These are phyloP conservation scores for Camponotus fellah DNA, from an alignment of 2,888 invertebrate genomes.

Conservation along the genomic window DNA sequence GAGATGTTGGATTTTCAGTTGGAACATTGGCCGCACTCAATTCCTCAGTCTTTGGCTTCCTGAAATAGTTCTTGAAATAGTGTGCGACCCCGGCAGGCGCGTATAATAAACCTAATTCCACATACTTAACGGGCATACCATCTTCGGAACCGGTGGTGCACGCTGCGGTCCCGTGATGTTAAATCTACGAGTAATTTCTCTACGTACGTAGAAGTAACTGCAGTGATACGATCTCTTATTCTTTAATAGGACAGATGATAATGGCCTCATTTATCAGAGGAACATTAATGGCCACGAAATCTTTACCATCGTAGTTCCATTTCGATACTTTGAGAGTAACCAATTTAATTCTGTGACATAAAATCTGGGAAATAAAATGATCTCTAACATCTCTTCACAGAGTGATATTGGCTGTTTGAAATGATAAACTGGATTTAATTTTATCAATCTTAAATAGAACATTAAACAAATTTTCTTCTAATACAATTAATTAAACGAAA, in stretches of 20 bases:
- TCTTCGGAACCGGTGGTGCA: conserved; percentile 48
- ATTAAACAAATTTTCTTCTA: conserved; percentile 4
- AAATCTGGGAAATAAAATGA: background rate
- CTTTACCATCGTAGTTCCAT: background rate
- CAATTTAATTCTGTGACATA: conserved; percentile 29
- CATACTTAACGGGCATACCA: conserved; percentile 75
- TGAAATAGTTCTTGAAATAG: conserved; percentile 76
- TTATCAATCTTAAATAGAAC: background rate
- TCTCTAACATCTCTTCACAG: background rate
- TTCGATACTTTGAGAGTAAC: conserved; percentile 22
- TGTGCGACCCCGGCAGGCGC: conserved; percentile 60
- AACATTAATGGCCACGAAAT: conserved; percentile 16
- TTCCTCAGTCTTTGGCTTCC: conserved; percentile 66
- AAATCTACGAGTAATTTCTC: conserved; percentile 54
- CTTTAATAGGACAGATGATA: conserved; percentile 33
- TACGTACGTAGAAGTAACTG: conserved; percentile 52
- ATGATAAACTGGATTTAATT: background rate
- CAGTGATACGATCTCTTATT: conserved; percentile 39
- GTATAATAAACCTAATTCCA: conserved; percentile 76
- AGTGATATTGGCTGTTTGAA: background rate
- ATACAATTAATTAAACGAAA: background rate
- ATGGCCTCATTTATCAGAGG: conserved; percentile 29
- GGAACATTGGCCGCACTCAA: conserved; percentile 56
- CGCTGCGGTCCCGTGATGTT: conserved; percentile 56
- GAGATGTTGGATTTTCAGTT: conserved; percentile 62